Conservation (phyloP, 35 echinoderm and acorn worm genomes). For the Anneissia japonica region DNA sequence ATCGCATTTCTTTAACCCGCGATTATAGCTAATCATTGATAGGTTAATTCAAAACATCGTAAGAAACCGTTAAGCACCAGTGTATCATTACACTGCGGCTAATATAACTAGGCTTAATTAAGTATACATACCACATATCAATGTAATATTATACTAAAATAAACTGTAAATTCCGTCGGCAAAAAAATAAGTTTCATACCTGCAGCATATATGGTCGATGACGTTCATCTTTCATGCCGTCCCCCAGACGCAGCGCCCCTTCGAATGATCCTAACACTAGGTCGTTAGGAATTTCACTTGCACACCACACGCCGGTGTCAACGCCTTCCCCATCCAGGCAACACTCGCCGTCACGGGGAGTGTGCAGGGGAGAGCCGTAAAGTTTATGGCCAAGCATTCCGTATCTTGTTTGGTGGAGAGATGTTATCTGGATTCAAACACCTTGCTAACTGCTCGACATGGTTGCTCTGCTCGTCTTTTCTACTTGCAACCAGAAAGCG, state of each 20-base stretch:
- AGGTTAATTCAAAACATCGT: no score
- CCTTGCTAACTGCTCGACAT: neutral
- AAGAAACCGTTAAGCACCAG: no score
- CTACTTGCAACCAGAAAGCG: neutral
- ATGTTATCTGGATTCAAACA: neutral
- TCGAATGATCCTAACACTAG: neutral
- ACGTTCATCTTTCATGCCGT: neutral
- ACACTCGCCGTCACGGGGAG: neutral
- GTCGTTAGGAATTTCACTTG: neutral
- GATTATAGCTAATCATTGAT: no score
- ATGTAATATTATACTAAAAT: no score
- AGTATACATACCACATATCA: no score
- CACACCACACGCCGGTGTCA: neutral
- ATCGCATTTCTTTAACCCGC: no score
- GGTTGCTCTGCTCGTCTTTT: neutral
- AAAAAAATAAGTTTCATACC: neutral
- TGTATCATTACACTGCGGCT: no score
- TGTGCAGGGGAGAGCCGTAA: neutral
- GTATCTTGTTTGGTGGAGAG: neutral
- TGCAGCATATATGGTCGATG: neutral
- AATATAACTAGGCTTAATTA: no score
- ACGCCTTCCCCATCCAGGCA: neutral
- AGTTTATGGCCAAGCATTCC: neutral
- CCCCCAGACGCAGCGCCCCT: neutral
- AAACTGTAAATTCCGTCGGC: no score